A percentile compares a stretch with the other conserved stretches of the same genome.
Conservation (phyloP, 2,113 vertebrate genomes). For the Leptosomus discolor region DNA sequence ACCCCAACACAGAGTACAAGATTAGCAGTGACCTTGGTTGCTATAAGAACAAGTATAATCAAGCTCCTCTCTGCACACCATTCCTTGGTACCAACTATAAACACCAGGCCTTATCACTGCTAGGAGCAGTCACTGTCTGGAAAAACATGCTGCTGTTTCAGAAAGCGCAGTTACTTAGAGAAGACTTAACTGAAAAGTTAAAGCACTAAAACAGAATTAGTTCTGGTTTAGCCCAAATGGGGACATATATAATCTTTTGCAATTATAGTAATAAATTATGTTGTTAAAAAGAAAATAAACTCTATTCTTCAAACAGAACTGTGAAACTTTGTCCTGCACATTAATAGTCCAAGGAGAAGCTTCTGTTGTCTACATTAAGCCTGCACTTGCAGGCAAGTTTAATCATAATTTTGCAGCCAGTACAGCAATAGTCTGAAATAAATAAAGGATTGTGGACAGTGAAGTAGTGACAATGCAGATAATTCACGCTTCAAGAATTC, state of each 20-base stretch:
- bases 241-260: neutral
- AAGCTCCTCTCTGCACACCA: too few species aligned
- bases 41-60: too few species aligned
- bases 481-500: neutral
- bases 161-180: too few species aligned
- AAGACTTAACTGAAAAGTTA: too few species aligned
- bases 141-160: too few species aligned
- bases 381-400: neutral
- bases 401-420: neutral
- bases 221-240: too few species aligned
- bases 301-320: neutral
- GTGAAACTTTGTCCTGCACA: neutral
- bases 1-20: too few species aligned
- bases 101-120: too few species aligned
- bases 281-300: neutral
- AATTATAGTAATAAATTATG: neutral
- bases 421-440: neutral
- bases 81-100: too few species aligned
- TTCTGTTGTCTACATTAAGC: neutral
- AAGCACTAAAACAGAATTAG: too few species aligned
- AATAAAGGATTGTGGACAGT: neutral
- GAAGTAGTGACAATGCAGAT: neutral
- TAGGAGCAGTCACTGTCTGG: too few species aligned
- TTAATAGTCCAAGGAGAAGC: neutral
- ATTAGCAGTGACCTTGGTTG: too few species aligned